A percentile compares a stretch with the other conserved stretches of the same genome.
Evolutionary conservation across 2,113 vertebrate genomes (phyloP).

Genomic region (Calidris pygmaea): DNA sequence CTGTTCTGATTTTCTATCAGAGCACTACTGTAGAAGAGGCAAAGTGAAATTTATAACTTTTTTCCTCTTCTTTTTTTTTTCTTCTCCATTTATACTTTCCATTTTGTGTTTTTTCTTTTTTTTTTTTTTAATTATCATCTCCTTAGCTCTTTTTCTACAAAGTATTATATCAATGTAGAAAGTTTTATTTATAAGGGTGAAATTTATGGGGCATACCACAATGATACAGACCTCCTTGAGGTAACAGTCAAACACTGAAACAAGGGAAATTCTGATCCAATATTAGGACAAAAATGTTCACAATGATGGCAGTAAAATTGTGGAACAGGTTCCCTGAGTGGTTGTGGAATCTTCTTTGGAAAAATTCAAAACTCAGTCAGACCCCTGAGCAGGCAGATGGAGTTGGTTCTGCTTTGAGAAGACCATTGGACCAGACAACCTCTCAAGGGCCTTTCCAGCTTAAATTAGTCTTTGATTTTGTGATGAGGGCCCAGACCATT

Average conservation of each 20-base stretch:
- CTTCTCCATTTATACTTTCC: neutral
- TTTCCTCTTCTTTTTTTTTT: neutral
- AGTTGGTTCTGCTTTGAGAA: neutral
- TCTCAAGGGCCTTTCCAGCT: neutral
- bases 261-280: neutral
- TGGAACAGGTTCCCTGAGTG: neutral
- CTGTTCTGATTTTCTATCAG: neutral
- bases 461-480: neutral
- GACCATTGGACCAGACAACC: neutral
- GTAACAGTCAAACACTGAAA: neutral
- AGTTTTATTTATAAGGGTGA: neutral
- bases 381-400: neutral
- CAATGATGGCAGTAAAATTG: neutral
- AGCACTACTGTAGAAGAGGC: neutral
- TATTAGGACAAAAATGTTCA: neutral
- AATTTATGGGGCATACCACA: neutral
- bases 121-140: neutral
- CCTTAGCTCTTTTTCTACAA: neutral
- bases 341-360: neutral
- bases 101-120: neutral
- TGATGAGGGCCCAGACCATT: neutral
- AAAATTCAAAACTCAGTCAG: neutral
- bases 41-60: neutral
- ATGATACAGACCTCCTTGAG: neutral
- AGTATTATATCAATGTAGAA: neutral